Evolutionary conservation across 2,113 vertebrate genomes (phyloP).

Genomic region (Salvator merianae): DNA sequence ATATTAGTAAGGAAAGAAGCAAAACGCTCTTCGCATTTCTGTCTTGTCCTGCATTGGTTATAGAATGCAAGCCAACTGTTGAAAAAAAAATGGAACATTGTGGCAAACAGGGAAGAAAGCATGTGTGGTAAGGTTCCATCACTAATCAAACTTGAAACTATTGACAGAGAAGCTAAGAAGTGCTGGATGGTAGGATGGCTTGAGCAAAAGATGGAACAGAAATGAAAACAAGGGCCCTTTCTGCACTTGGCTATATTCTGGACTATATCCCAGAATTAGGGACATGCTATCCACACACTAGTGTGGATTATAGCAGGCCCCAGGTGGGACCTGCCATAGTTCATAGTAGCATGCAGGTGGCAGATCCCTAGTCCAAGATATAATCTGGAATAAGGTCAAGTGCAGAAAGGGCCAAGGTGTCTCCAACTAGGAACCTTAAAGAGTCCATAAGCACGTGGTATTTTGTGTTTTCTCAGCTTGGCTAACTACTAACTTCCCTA

Average conservation of each 20-base stretch:
- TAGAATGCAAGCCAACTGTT: neutral
- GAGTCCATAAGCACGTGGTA: neutral
- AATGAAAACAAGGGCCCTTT: neutral
- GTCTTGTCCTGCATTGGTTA: neutral
- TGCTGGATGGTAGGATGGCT: neutral
- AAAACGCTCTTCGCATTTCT: neutral
- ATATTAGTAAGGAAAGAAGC: neutral
- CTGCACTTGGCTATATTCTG: no score
- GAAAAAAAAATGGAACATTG: neutral
- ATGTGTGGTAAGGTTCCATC: neutral
- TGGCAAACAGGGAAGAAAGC: neutral
- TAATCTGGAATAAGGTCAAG: no score
- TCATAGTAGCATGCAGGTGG: no score
- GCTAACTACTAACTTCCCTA: neutral
- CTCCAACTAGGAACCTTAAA: neutral
- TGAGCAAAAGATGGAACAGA: neutral
- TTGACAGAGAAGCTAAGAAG: no score
- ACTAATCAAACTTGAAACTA: neutral
- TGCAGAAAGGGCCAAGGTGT: no score
- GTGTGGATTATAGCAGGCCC: no score
- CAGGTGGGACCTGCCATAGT: no score
- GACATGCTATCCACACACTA: no score
- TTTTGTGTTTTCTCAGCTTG: neutral
- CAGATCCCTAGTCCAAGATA: no score
- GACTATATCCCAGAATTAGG: no score